Conservation (phyloP, 2,888 invertebrate genomes). For the Athripsodes cinereus region DNA sequence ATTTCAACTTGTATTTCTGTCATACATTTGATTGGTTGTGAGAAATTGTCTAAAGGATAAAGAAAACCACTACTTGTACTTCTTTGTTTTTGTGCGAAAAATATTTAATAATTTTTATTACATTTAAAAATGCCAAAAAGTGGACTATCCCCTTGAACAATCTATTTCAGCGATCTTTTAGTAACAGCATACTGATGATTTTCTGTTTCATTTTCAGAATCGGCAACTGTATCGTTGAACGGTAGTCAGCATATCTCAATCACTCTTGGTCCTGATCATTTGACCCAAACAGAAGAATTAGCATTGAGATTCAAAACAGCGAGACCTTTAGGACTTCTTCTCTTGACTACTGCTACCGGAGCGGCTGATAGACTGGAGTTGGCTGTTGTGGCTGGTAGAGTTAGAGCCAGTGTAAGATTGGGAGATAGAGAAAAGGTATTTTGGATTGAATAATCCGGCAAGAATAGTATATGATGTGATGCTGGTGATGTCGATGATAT, state of each 20-base stretch:
- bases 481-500: too few relatives aligned
- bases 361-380: constrained; percentile 81
- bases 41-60: too few relatives aligned
- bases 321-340: constrained; percentile 67
- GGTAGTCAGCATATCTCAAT: constrained; percentile 84
- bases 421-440: constrained; percentile 74
- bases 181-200: too few relatives aligned
- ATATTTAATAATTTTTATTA: too few relatives aligned
- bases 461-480: too few relatives aligned
- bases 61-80: too few relatives aligned
- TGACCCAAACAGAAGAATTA: constrained; percentile 86
- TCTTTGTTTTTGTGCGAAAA: too few relatives aligned
- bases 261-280: constrained; percentile 64
- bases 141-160: too few relatives aligned
- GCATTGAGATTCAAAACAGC: constrained; percentile 80
- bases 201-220: constrained; percentile 65
- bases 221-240: constrained; percentile 81
- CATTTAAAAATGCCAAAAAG: too few relatives aligned
- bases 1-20: too few relatives aligned
- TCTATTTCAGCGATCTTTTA: too few relatives aligned
- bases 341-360: constrained; percentile 73
- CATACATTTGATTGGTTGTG: too few relatives aligned
- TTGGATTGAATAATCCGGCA: not conserved
- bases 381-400: constrained; percentile 76
- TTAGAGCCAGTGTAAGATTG: constrained; percentile 74